phyloP scores from a whole-genome alignment of 2,888 invertebrate species.

The Terebella lapidaria region DNA sequence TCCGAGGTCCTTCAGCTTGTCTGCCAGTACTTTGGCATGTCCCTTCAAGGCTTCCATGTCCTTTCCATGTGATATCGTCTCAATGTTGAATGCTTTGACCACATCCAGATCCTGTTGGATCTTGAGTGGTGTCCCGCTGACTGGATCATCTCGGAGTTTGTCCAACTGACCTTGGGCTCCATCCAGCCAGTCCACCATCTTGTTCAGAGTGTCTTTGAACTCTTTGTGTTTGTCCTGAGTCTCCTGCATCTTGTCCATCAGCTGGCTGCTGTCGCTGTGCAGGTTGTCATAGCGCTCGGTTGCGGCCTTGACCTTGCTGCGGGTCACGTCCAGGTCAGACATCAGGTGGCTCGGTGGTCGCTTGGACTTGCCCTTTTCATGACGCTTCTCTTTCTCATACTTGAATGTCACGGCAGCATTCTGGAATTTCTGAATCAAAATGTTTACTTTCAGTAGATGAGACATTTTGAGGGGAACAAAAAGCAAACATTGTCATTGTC shows the following conservation, averaged over 20 bases:
- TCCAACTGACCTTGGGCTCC: slow-evolving; percentile 61
- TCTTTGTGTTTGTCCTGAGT: slow-evolving; percentile 88
- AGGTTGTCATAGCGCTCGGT: slow-evolving; percentile 64
- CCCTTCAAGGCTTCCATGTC: slow-evolving; percentile 78
- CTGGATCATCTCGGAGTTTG: slow-evolving; percentile 72
- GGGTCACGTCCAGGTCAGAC: slow-evolving; percentile 47
- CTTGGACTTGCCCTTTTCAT: neutral
- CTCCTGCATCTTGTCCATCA: slow-evolving; percentile 85
- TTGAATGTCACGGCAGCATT: slow-evolving; percentile 7
- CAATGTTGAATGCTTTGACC: slow-evolving; percentile 79
- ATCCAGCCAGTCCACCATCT: slow-evolving; percentile 81
- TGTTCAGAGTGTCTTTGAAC: slow-evolving; percentile 90
- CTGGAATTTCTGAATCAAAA: slow-evolving; percentile 17
- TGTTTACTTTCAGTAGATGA: too few relatives aligned
- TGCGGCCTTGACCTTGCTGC: slow-evolving; percentile 59
- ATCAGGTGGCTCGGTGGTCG: neutral
- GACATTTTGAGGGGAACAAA: neutral
- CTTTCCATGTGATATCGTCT: slow-evolving; percentile 78
- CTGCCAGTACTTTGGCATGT: slow-evolving; percentile 53
- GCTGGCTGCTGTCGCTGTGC: slow-evolving; percentile 72
- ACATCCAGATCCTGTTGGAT: slow-evolving; percentile 65
- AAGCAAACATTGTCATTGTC: neutral
- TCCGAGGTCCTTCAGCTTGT: slow-evolving; percentile 66
- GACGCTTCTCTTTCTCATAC: neutral
- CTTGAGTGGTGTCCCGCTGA: slow-evolving; percentile 79